Conservation (phyloP, 2,888 invertebrate species). For the Synanthedon vespiformis region DNA sequence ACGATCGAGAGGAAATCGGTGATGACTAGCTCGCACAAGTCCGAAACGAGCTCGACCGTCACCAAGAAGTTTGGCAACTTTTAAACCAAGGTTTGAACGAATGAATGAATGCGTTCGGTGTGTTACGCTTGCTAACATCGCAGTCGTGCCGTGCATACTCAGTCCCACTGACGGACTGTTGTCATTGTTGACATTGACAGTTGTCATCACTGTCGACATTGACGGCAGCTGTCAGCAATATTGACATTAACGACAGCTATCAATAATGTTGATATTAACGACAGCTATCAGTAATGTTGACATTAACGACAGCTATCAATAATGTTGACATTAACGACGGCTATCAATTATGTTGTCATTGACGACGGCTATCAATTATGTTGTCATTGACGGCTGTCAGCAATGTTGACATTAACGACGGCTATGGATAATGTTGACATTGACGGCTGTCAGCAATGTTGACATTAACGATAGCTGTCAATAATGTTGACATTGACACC, state of each 20-base stretch:
- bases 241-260: background rate
- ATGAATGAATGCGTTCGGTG: constrained; percentile 5
- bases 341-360: too few species aligned
- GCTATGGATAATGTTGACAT: background rate
- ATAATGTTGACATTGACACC: constrained; percentile 1
- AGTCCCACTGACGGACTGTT: background rate
- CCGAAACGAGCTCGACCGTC: constrained; percentile 68
- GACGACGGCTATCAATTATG: background rate
- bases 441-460: background rate
- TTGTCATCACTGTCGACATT: background rate
- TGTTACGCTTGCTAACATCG: constrained; percentile 7
- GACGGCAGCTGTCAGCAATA: background rate
- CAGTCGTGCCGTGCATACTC: constrained; percentile 2
- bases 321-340: background rate
- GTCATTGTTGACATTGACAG: constrained; percentile 1
- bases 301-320: background rate
- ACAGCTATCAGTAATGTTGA: background rate
- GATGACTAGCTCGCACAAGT: constrained; percentile 73
- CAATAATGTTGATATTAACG: background rate
- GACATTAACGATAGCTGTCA: background rate
- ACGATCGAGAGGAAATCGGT: constrained; percentile 77
- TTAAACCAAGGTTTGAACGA: constrained; percentile 28
- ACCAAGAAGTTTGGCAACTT: constrained; percentile 69
- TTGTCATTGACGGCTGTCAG: background rate
- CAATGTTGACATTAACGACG: background rate